Percentiles rank a stretch among this genome's conserved stretches.
These are phyloP conservation scores for Bruchidius siliquastri DNA, from an alignment of 2,888 invertebrate species.

Conservation along the genomic window DNA sequence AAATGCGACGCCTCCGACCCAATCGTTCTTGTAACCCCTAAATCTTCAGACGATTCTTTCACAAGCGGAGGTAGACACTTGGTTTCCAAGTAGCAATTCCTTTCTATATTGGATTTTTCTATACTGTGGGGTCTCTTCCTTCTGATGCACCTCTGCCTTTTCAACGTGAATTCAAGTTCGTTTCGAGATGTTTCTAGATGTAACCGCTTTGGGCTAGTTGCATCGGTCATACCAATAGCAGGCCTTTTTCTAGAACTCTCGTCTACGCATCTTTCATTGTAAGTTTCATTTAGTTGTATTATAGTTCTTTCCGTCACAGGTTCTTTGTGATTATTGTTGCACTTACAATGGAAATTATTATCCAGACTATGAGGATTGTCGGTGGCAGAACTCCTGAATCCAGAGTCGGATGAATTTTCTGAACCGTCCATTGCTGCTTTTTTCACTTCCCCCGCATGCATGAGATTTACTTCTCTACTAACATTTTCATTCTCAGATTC, in stretches of 20 bases:
- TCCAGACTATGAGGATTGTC: constrained; percentile 37
- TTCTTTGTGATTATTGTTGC: constrained; percentile 29
- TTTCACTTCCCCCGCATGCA: constrained; percentile 32
- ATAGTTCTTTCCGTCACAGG: constrained; percentile 36
- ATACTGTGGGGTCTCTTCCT: constrained; percentile 45
- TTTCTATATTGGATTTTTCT: constrained; percentile 25
- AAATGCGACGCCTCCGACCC: neutral
- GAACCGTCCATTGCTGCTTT: constrained; percentile 19
- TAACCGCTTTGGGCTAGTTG: constrained; percentile 24
- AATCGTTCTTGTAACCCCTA: neutral
- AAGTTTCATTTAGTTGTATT: constrained; percentile 42
- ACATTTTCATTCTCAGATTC: constrained; percentile 32
- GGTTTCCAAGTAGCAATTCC: constrained; percentile 30
- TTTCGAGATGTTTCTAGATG: constrained; percentile 24
- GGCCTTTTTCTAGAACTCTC: constrained; percentile 26
- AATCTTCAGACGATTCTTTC: neutral
- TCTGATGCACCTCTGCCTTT: constrained; percentile 56
- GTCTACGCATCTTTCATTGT: constrained; percentile 44
- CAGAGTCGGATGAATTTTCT: constrained; percentile 41
- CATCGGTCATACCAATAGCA: constrained; percentile 17
- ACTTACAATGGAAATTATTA: constrained; percentile 38
- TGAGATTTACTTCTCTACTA: constrained; percentile 36
- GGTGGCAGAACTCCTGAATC: constrained; percentile 39
- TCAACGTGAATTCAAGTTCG: constrained; percentile 42
- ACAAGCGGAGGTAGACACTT: constrained; percentile 19